Base-by-base conservation (phyloP, 2,113 vertebrate species). In the Mirza zaza region DNA sequence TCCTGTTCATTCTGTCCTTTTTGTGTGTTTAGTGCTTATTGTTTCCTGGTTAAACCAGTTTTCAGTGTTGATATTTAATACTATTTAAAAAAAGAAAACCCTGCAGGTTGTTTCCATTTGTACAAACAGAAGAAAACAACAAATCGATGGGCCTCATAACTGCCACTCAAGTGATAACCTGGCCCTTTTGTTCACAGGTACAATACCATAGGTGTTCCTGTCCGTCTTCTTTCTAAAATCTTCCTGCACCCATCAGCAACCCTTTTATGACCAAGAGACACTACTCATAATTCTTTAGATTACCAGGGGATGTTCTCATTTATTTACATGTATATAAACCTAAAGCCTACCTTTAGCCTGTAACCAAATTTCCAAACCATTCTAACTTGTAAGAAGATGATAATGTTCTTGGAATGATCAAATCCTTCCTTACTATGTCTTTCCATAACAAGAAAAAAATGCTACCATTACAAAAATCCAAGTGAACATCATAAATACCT, bases 41-140 rank as follows among this genome's bases (percentile, higher is more conserved):
- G 36, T 93, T 97, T 96, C 91, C 91, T 93, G 29, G 68, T 77
- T 80, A 87, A 96, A 92, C 89, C 70, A 87, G 90, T 97, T 96
- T 92, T 81, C 48, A 70, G 13, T 81, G 90, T 94, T 96, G 91
- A 87, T 67, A 95, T 61, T 95, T 42, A 95, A 88, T 39, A 91
- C 32, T 77, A 50, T 25, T 91, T 63, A 76, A 73, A 91, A 93
- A 94, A 57, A 55, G 5, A 18, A 55, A 55, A 20, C 13, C 7
- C 79, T 61, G 27, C 1, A 77, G 55, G 48, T 11, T 85, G n/a
- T 94, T 97, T 95, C 67, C 48, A 67, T 83, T 96, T 90, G 27
- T 73, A 75, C 57, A 91, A 92, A 97, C 18, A 82, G 29, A 96
- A 80, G 70, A 91, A 86, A 94, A 77, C 88, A 73, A 87, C 68